A percentile compares a stretch with the other conserved stretches of the same genome.
These are phyloP conservation scores for Chauna torquata DNA, from an alignment of 2,113 vertebrate genomes.

Conservation along the genomic window DNA sequence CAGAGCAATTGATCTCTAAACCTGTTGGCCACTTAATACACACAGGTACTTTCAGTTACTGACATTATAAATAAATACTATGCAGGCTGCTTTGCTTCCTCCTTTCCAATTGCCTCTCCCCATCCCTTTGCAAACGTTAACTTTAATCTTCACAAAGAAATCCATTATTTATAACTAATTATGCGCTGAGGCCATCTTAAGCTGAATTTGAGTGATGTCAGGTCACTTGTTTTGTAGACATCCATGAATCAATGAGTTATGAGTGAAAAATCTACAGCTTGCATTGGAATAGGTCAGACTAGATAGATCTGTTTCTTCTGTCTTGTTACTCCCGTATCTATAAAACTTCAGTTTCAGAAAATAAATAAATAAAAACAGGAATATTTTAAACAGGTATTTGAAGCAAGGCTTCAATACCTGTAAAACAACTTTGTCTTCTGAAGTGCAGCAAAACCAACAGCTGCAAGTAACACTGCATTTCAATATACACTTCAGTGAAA, in stretches of 20 bases:
- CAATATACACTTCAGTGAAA: neutral
- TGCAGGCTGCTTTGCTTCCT: neutral
- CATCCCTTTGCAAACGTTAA: neutral
- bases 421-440: neutral
- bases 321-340: neutral
- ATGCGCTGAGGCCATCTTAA: neutral
- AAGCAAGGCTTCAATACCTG: neutral
- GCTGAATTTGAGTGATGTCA: neutral
- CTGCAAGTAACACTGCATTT: neutral
- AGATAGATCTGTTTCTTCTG: neutral
- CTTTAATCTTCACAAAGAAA: neutral
- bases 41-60: neutral
- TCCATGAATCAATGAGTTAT: neutral
- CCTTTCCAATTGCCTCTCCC: neutral
- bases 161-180: neutral
- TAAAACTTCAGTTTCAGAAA: neutral
- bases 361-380: neutral
- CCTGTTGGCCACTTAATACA: neutral
- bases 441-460: neutral
- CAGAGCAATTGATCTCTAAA: neutral
- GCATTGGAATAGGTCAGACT: neutral
- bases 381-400: neutral
- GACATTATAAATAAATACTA: neutral
- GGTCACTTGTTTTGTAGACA: neutral
- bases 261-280: neutral